Percentiles rank a stretch among this genome's conserved stretches.
These are phyloP conservation scores for Ceraclea dissimilis DNA, from an alignment of 2,888 invertebrate genomes.

Conservation along the genomic window DNA sequence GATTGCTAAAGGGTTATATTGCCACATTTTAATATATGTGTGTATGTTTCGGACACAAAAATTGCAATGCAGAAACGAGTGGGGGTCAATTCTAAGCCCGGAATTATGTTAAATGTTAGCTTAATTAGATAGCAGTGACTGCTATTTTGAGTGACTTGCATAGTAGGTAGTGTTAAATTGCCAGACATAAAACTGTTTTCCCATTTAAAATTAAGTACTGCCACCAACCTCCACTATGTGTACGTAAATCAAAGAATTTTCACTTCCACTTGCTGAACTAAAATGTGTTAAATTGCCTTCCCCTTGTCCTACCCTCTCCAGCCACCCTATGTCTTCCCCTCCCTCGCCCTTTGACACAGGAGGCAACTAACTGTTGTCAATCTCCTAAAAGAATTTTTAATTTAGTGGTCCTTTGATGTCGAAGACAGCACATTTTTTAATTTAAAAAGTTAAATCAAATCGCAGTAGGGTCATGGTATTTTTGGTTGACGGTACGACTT, in stretches of 20 bases:
- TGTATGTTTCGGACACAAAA: no score
- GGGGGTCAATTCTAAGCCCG: no score
- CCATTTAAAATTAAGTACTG: not conserved
- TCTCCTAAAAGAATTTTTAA: not conserved
- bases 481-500: no score
- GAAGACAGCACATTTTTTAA: not conserved
- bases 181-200: conserved; percentile 1
- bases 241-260: conserved; percentile 1
- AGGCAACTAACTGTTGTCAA: not conserved
- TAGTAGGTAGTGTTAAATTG: not conserved
- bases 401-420: conserved; percentile 2
- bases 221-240: not conserved
- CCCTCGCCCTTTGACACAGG: conserved; percentile 3
- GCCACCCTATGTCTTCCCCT: not conserved
- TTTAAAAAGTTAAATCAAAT: conserved; percentile 1
- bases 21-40: no score
- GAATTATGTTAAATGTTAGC: no score
- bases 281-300: conserved; percentile 2
- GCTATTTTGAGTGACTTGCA: no score
- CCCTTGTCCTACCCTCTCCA: not conserved
- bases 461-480: not conserved
- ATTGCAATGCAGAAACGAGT: no score
- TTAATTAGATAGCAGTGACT: no score
- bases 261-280: not conserved
- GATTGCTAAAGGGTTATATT: no score